Evolutionary conservation across 2,113 vertebrate genomes (phyloP).

Genomic region (Picathartes gymnocephalus): DNA sequence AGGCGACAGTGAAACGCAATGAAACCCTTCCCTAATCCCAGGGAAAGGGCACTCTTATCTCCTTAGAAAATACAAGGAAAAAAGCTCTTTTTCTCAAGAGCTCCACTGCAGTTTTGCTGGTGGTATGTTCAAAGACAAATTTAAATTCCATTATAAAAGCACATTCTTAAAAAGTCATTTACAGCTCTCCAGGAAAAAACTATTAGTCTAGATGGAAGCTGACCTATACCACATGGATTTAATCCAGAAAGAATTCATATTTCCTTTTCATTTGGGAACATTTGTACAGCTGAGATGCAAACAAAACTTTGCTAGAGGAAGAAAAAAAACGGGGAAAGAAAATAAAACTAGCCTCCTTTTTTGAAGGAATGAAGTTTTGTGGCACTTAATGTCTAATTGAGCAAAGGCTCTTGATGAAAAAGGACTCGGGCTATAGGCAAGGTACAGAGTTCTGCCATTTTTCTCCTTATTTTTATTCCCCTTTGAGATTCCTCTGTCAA

Average conservation of each 20-base stretch:
- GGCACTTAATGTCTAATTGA: not conserved
- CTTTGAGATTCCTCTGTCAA: not conserved
- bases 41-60: not conserved
- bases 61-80: not conserved
- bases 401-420: not conserved
- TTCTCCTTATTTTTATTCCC: not conserved
- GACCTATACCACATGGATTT: not conserved
- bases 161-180: not conserved
- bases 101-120: not conserved
- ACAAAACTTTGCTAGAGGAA: not conserved
- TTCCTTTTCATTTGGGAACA: not conserved
- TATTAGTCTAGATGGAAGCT: not conserved
- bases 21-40: not conserved
- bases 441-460: not conserved
- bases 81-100: not conserved
- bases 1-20: not conserved
- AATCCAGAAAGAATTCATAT: not conserved
- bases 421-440: not conserved
- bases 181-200: not conserved
- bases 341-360: not conserved
- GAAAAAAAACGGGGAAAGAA: not conserved
- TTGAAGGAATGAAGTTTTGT: not conserved
- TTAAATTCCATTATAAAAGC: not conserved
- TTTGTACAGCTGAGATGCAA: not conserved
- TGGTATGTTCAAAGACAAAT: not conserved